phyloP scores from a whole-genome alignment of 2,888 invertebrate species.

The Tubulanus polymorphus region DNA sequence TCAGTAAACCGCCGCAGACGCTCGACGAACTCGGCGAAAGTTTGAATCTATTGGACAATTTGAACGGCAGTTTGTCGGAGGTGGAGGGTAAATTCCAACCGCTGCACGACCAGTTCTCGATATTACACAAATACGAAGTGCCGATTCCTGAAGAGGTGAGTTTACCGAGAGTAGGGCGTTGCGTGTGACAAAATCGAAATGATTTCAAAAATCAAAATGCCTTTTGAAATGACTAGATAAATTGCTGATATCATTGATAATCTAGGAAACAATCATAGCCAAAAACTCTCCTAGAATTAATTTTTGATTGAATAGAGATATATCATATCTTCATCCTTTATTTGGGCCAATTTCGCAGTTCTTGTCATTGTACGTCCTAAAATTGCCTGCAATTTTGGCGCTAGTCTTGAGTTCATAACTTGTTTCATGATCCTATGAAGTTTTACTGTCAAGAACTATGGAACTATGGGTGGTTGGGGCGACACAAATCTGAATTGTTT shows the following conservation, averaged over 20 bases:
- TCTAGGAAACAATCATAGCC: neutral
- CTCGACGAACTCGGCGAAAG: slow-evolving; percentile 69
- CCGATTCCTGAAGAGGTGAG: slow-evolving; percentile 63
- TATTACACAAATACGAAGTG: slow-evolving; percentile 67
- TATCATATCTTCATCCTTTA: too few relatives aligned
- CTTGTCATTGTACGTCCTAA: too few relatives aligned
- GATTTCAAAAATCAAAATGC: neutral
- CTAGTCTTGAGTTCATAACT: too few relatives aligned
- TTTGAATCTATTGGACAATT: slow-evolving; percentile 66
- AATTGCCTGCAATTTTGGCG: too few relatives aligned
- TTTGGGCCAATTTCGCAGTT: too few relatives aligned
- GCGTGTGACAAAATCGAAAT: neutral
- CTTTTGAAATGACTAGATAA: neutral
- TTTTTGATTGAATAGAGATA: too few relatives aligned
- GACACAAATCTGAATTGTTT: too few relatives aligned
- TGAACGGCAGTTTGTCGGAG: slow-evolving; percentile 63
- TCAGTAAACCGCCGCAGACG: slow-evolving; percentile 66
- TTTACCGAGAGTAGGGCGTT: slow-evolving; percentile 15
- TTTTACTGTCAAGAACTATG: too few relatives aligned
- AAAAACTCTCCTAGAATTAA: too few relatives aligned
- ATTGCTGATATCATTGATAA: neutral
- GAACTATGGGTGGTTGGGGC: too few relatives aligned
- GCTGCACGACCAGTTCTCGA: slow-evolving; percentile 69
- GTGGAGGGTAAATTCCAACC: slow-evolving; percentile 71
- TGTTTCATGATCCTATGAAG: too few relatives aligned